Base-by-base conservation (phyloP, 2,797 vertebrate genomes). In the Peromyscus melanophrys region DNA sequence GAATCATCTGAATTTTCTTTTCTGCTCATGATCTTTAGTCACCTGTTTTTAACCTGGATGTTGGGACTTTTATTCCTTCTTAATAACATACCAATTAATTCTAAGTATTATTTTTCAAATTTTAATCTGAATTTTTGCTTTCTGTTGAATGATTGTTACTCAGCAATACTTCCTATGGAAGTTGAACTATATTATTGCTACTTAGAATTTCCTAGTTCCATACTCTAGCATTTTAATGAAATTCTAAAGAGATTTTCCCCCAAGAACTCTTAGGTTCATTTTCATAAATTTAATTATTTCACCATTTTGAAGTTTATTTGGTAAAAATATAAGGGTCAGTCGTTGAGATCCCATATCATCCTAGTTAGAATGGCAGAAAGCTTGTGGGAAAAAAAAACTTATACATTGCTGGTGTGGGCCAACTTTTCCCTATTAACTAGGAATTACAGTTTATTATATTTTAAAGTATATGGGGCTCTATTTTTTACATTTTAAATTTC, bases 201-300 rank as follows among this genome's bases (percentile, higher is more conserved):
- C 13, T 84, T 89, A 46, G 13, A 63, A 86, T 61, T 25, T 40
- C 9, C 37, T 73, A 7, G 10, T 73, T 65, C 29, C 23, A 46
- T 10, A 67, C 7, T 61, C n/a, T 17, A 87, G 13, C 1, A 73
- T 49, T 78, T 92, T 69, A 76, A 71, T 59, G 29, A 37, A 11
- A 12, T 14, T n/a, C 34, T 37, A 57, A 37, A 17, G 4, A 83
- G n/a, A 19, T 55, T 92, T 43, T 17, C 4, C 6, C 19, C 12
- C 21, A 16, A 37, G 34, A 81, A 59, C 3, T 37, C 25, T 81
- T 57, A 83, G 6, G 0, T 40, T 94, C 81, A 6, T 73, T 80
- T 77, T 16, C 46, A 86, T 65, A 78, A 83, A 69, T 90, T 19
- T 88, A 96, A 90, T 76, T 69, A 83, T 75, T 91, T 80, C 9